Evolutionary conservation across 2,113 vertebrate species (phyloP).

Genomic region (Blennius ocellaris): DNA sequence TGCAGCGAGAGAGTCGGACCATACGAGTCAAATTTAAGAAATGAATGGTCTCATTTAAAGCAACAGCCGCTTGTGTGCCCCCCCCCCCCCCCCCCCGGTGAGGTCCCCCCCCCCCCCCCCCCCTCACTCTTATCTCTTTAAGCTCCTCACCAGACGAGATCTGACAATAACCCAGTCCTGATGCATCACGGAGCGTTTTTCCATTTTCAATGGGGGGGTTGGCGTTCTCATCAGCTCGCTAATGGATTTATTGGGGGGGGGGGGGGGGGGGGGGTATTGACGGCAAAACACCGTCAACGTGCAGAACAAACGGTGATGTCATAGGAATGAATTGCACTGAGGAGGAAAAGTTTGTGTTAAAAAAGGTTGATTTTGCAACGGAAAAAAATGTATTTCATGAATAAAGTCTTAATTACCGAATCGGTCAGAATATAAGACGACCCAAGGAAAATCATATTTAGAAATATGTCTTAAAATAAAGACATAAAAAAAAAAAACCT

Average conservation of each 20-base stretch:
- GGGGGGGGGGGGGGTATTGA: constrained; percentile 46
- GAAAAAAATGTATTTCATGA: background rate
- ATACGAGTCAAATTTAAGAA: constrained; percentile 55
- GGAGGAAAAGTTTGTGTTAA: constrained; percentile 11
- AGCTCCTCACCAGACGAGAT: constrained; percentile 56
- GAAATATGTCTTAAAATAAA: too few species aligned
- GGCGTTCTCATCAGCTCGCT: constrained; percentile 64
- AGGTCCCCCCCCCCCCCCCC: constrained; percentile 55
- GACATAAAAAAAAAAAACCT: too few species aligned
- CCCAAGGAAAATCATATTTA: too few species aligned
- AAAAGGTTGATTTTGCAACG: constrained; percentile 11
- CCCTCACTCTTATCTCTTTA: constrained; percentile 63
- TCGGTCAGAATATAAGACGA: too few species aligned
- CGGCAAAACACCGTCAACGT: constrained; percentile 47
- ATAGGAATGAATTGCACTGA: constrained; percentile 51
- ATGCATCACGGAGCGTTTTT: constrained; percentile 46
- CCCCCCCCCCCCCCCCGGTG: constrained; percentile 34
- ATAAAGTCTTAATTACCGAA: too few species aligned
- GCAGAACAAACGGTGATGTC: constrained; percentile 56
- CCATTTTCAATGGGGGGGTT: constrained; percentile 38
- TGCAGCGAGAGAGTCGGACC: constrained; percentile 16
- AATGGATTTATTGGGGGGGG: constrained; percentile 77
- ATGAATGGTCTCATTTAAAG: constrained; percentile 60
- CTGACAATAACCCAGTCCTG: constrained; percentile 63
- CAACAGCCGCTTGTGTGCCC: constrained; percentile 26